Base-by-base conservation (phyloP, 2,113 vertebrate species). In the Regulus satrapa region DNA sequence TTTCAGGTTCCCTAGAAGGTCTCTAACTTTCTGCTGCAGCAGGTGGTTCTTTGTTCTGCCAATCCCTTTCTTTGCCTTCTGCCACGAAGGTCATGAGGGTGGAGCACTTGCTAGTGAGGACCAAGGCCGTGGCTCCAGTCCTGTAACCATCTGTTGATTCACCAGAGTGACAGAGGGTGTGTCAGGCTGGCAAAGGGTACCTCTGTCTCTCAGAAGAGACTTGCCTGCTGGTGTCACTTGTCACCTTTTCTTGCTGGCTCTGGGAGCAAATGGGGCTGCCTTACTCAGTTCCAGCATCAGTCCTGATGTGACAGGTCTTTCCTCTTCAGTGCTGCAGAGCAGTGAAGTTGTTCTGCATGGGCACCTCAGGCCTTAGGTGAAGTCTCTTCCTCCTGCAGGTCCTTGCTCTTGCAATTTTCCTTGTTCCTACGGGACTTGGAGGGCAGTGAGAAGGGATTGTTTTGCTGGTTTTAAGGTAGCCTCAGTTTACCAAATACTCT, bases 61-160 rank as follows among this genome's bases (percentile, higher is more conserved):
- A n/a, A 0, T 24, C 13, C 38, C 45, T 45, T 54, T 4, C 62
- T 67, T 43, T 86, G 38, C 40, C 40, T 59, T 28, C 62, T 62
- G 40, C 40, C 26, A 17, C 48, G 43, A 36, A 6, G 12, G 13
- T 14, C 0, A 0, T 40, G 29, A 31, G 54, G 54, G 40, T 75
- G 62, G 20, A 48, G 55, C 55, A 16, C 34, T 34, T 54, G 29
- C 24, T 31, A 13, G 14, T 32, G 62, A 23, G 23, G 26, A 54
- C 18, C 45, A 67, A 18, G 20, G 40, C 62, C 54, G 54, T 75
- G 69, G 24, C 46, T 40, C 17, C n/a, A 31, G n/a, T 34, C 18
- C 51, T 74, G 49, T 48, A 16, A 24, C 16, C 19, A 29, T 23
- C 4, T 63, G 16, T 13, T 24, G 12, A 19, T 19, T 48, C 34